A percentile compares a stretch with the other conserved stretches of the same genome.
These are phyloP conservation scores for Andrena hattorfiana DNA, from an alignment of 2,888 invertebrate genomes.

Conservation along the genomic window DNA sequence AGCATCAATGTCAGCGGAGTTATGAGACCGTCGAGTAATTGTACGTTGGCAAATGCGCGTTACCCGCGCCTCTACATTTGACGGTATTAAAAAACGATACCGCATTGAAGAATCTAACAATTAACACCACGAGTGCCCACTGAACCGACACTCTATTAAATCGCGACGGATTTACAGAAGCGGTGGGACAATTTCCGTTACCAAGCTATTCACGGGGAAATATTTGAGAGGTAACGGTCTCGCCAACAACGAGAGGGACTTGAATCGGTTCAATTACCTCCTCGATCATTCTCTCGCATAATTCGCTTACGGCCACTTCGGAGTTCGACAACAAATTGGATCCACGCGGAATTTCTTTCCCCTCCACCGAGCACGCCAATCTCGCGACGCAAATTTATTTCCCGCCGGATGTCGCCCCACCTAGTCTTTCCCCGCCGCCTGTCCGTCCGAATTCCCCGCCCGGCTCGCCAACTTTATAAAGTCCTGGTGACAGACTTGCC, in stretches of 20 bases:
- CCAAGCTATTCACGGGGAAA: too few relatives aligned
- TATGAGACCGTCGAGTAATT: constrained; percentile 18
- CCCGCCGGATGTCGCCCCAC: background rate
- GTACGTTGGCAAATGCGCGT: background rate
- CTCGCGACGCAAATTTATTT: constrained; percentile 16
- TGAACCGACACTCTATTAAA: too few relatives aligned
- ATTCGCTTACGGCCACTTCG: background rate
- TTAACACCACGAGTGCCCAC: too few relatives aligned
- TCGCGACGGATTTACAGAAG: too few relatives aligned
- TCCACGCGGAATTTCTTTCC: background rate
- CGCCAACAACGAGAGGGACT: too few relatives aligned
- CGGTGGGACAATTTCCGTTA: too few relatives aligned
- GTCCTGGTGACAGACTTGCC: constrained; percentile 26
- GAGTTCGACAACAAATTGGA: constrained; percentile 2
- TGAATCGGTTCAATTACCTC: background rate
- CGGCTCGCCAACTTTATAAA: constrained; percentile 28
- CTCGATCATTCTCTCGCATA: background rate
- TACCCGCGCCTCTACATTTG: background rate
- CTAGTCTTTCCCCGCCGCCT: background rate
- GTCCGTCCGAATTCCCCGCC: constrained; percentile 13
- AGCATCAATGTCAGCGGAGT: constrained; percentile 14
- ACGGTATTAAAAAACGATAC: too few relatives aligned
- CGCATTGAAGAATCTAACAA: too few relatives aligned
- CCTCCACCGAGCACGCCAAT: background rate
- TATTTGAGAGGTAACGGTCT: too few relatives aligned